Evolutionary conservation across 2,888 invertebrate species (phyloP).

Genomic region (Piscicola geometra): DNA sequence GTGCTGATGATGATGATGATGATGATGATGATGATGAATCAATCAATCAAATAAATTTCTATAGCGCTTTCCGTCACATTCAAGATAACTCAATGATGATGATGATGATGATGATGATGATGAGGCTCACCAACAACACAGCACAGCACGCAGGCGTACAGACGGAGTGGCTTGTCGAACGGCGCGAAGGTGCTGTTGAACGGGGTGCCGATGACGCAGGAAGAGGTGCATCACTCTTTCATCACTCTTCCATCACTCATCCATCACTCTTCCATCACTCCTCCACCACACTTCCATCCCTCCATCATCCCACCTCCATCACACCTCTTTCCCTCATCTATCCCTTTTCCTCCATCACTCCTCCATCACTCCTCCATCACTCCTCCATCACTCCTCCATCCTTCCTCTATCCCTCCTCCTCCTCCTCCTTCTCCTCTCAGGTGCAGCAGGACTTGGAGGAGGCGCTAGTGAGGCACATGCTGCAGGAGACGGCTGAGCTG

Average conservation of each 20-base stretch:
- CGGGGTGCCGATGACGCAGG: conserved; percentile 77
- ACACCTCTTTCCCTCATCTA: not conserved
- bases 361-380: not conserved
- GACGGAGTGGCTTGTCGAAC: conserved; percentile 54
- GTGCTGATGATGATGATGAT: not conserved
- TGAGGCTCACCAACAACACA: conserved; percentile 12
- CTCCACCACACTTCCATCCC: too few relatives aligned
- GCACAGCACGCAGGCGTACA: conserved; percentile 51
- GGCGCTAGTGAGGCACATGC: conserved; percentile 78
- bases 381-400: too few relatives aligned
- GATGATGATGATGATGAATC: not conserved
- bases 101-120: not conserved
- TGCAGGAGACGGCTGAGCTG: conserved; percentile 75
- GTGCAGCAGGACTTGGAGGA: conserved; percentile 79
- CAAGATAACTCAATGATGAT: not conserved
- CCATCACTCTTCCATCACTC: too few relatives aligned
- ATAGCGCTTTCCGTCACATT: not conserved
- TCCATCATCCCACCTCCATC: too few relatives aligned
- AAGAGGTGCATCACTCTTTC: conserved; percentile 55
- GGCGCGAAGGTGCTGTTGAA: conserved; percentile 76
- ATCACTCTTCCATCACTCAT: too few relatives aligned
- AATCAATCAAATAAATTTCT: too few relatives aligned
- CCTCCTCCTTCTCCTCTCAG: too few relatives aligned
- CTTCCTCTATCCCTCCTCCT: too few relatives aligned
- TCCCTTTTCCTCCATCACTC: not conserved